Evolutionary conservation across 2,888 invertebrate species (phyloP).

Genomic region (Oligia latruncula): DNA sequence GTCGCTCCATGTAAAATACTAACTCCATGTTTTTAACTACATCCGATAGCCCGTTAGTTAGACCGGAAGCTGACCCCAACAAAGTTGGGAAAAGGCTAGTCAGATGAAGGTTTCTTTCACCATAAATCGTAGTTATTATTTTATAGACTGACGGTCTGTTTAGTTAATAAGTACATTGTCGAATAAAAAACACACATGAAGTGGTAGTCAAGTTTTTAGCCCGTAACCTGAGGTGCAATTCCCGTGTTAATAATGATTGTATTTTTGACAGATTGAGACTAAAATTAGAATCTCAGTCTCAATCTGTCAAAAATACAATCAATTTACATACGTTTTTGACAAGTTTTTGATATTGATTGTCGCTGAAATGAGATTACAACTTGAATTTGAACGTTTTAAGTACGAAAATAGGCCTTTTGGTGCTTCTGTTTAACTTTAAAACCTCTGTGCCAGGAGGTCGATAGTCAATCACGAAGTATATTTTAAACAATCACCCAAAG

Average conservation of each 20-base stretch:
- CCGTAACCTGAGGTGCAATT: too few relatives aligned
- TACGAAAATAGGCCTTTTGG: background rate
- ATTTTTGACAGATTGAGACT: too few relatives aligned
- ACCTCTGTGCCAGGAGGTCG: background rate
- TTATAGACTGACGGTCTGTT: background rate
- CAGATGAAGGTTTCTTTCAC: background rate
- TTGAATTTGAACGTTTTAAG: background rate
- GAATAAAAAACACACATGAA: background rate
- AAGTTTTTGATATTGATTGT: too few relatives aligned
- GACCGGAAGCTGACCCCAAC: background rate
- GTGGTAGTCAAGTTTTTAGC: background rate
- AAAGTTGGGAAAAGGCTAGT: background rate
- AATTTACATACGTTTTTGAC: too few relatives aligned
- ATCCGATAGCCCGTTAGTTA: background rate
- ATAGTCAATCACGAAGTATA: slow-evolving; percentile 21
- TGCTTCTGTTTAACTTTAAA: background rate
- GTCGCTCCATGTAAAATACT: background rate
- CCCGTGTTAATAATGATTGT: too few relatives aligned
- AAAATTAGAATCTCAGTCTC: too few relatives aligned
- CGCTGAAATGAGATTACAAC: too few relatives aligned
- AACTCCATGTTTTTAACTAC: background rate
- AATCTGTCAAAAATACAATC: too few relatives aligned
- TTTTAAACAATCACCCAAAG: slow-evolving; percentile 51
- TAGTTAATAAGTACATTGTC: background rate
- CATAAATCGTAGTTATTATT: background rate